Evolutionary conservation across 2,888 invertebrate genomes (phyloP).

Genomic region (Tenthredo mesomela): DNA sequence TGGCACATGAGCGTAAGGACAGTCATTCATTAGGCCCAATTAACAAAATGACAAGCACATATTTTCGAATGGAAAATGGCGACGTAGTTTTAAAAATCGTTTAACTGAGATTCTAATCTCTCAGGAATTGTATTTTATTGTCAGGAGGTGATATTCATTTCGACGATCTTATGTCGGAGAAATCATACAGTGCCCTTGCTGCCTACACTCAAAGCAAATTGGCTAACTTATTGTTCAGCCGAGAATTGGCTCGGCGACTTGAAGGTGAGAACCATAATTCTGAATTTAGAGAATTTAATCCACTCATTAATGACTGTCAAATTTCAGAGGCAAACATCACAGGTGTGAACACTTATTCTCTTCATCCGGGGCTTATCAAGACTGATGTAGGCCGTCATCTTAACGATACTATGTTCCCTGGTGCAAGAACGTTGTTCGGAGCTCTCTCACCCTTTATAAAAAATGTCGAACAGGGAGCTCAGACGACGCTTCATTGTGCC

Average conservation of each 20-base stretch:
- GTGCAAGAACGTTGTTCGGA: constrained; percentile 43
- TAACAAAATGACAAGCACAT: too few relatives aligned
- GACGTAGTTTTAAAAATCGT: too few relatives aligned
- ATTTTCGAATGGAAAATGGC: too few relatives aligned
- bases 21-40: constrained; percentile 63
- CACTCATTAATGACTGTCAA: neutral
- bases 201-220: constrained; percentile 74
- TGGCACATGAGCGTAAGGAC: constrained; percentile 76
- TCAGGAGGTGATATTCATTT: constrained; percentile 78
- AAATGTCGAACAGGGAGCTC: constrained; percentile 83
- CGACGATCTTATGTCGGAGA: constrained; percentile 85
- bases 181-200: neutral
- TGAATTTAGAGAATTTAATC: too few relatives aligned
- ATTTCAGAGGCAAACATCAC: constrained; percentile 35
- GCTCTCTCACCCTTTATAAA: constrained; percentile 78
- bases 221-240: constrained; percentile 74
- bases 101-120: too few relatives aligned
- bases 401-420: constrained; percentile 63
- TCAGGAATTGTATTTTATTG: too few relatives aligned
- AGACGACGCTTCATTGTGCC: constrained; percentile 86
- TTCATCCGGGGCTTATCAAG: constrained; percentile 67
- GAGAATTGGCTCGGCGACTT: constrained; percentile 67
- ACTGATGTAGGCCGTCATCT: constrained; percentile 75
- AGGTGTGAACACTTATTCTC: constrained; percentile 65
- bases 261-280: too few relatives aligned